Conservation (phyloP, 2,888 invertebrate genomes). For the Eilema griseolum region DNA sequence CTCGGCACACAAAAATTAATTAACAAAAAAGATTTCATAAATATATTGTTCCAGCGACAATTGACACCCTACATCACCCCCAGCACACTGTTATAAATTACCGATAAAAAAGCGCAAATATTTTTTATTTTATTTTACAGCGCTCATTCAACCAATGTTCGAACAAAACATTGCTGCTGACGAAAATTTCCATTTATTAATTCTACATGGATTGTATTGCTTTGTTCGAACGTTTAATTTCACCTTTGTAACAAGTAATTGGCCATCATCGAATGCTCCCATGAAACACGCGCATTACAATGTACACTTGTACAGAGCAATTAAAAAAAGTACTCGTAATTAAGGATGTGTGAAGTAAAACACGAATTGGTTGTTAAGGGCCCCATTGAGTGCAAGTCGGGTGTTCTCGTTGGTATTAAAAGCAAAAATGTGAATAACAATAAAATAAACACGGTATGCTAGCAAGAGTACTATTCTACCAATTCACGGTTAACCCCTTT, state of each 20-base stretch:
- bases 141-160: slow-evolving; percentile 14
- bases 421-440: background rate
- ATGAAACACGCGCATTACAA: slow-evolving; percentile 22
- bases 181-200: slow-evolving; percentile 29
- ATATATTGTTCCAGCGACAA: background rate
- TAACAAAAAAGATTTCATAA: background rate
- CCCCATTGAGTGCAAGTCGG: background rate
- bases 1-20: background rate
- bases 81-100: slow-evolving; percentile 8
- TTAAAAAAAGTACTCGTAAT: slow-evolving; percentile 28
- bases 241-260: slow-evolving; percentile 36
- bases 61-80: background rate
- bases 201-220: slow-evolving; percentile 26
- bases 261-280: slow-evolving; percentile 35
- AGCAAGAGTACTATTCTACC: background rate
- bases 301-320: slow-evolving; percentile 19
- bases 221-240: slow-evolving; percentile 36
- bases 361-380: slow-evolving; percentile 10
- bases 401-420: background rate
- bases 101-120: slow-evolving; percentile 6
- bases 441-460: background rate
- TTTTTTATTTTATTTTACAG: slow-evolving; percentile 18
- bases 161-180: slow-evolving; percentile 35
- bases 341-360: slow-evolving; percentile 30
- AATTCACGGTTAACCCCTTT: background rate